Percentiles rank a stretch among this genome's conserved stretches.
Conservation (phyloP, 1,140 invertebrate genomes). For the Capitella teleta region DNA sequence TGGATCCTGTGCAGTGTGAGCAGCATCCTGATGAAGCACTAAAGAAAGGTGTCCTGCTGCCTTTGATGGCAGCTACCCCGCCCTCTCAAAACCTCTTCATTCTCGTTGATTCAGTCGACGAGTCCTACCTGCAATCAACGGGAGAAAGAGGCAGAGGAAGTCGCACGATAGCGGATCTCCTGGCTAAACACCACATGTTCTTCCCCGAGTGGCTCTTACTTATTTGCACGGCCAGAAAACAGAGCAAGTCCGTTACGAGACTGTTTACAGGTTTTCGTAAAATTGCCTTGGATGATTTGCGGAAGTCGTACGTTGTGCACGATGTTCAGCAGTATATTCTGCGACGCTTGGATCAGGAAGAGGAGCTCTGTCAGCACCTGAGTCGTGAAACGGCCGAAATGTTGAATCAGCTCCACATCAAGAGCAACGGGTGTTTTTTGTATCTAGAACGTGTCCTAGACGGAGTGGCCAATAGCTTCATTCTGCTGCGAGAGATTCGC, state of each 20-base stretch:
- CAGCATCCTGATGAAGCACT: conserved; percentile 75
- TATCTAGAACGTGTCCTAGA: conserved; percentile 77
- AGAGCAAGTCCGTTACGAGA: conserved; percentile 66
- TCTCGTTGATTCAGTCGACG: conserved; percentile 85
- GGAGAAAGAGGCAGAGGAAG: conserved; percentile 17
- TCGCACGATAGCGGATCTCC: conserved; percentile 48
- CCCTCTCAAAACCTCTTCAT: conserved; percentile 67
- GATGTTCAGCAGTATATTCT: conserved; percentile 94
- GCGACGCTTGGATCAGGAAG: conserved; percentile 60
- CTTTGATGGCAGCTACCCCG: conserved; percentile 68
- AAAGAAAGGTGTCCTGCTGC: conserved; percentile 64
- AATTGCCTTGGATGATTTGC: conserved; percentile 75
- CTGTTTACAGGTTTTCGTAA: conserved; percentile 90
- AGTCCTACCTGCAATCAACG: conserved; percentile 44
- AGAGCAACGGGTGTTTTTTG: conserved; percentile 89
- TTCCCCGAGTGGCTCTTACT: conserved; percentile 86
- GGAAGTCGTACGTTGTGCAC: conserved; percentile 67
- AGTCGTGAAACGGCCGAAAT: conserved; percentile 80
- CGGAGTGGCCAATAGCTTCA: conserved; percentile 83
- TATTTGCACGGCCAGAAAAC: conserved; percentile 75
- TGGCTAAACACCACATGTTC: conserved; percentile 80
- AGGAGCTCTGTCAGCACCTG: conserved; percentile 62
- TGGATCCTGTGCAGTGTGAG: conserved; percentile 24
- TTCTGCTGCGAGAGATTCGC: conserved; percentile 68
- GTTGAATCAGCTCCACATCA: conserved; percentile 88